Evolutionary conservation across 1,140 invertebrate species (phyloP), one percentile per base, ranked within the genome.

Genomic region (Lasioglossum albipes): DNA sequence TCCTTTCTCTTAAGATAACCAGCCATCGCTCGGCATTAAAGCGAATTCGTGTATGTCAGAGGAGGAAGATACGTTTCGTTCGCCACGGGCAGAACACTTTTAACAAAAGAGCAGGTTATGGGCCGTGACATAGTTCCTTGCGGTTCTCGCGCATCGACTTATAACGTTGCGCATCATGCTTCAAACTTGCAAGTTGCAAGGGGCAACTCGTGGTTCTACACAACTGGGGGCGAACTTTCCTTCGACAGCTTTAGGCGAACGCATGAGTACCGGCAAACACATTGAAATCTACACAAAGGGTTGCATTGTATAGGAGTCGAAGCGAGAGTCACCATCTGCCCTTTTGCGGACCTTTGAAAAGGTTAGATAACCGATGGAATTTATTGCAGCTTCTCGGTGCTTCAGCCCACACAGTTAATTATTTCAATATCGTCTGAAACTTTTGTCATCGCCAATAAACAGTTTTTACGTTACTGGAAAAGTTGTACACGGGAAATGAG

Each of bases 181-280:
- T 42, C 41, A 81, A 82, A 81, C 76, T 79, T 49, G 75, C 77
- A 87, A 45, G 64, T 82, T 75, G 82, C 82, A 84, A 64, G 76
- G 75, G 77, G 83, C 86, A 85, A 82, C 83, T 85, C 85, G 86
- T 70, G 86, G 83, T 85, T 85, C 76, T 80, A 62, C 52, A 87
- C 42, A 87, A 85, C 83, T 87, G 83, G 45, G 10, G 68, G 67
- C 75, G 70, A 88, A 83, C 85, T 86, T 87, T 84, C 66, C 83
- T 81, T 82, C 71, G 77, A 68, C 57, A 82, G 85, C 59, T 54
- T 61, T 64, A 49, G 65, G 68, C 79, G 27, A 74, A 61, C 45
- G 79, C 73, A 49, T 9, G 81, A 49, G 74, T 36, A 76, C 65
- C 41, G 59, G 80, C 84, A 20, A 67, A 83, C 64, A 72, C 75